These are phyloP conservation scores for Drosophila ezoana DNA, from an alignment of 2,888 invertebrate species.

Conservation along the genomic window DNA sequence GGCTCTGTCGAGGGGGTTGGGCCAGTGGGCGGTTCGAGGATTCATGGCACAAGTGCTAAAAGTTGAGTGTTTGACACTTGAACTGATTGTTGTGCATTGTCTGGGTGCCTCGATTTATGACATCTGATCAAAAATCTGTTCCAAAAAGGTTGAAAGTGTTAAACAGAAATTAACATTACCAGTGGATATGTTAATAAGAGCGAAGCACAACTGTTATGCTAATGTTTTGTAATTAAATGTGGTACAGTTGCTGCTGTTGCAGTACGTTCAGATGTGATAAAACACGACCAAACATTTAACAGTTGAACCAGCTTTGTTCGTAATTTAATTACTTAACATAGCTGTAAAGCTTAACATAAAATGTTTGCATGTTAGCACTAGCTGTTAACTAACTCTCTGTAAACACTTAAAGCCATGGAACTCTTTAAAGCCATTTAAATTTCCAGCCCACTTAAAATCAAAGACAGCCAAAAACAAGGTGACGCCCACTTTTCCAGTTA, in stretches of 20 bases:
- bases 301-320: too few species aligned
- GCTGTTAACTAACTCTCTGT: not conserved
- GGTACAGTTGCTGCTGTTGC: not conserved
- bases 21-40: constrained; percentile 36
- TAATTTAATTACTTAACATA: too few species aligned
- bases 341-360: not conserved
- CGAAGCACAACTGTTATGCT: not conserved
- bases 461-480: not conserved
- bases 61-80: constrained; percentile 55
- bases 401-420: not conserved
- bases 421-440: constrained; percentile 40
- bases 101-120: constrained; percentile 7
- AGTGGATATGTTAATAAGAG: constrained; percentile 9
- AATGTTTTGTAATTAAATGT: not conserved
- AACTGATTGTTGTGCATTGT: constrained; percentile 62
- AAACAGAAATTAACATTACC: constrained; percentile 9
- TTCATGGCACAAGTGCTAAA: constrained; percentile 27
- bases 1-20: constrained; percentile 2
- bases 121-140: constrained; percentile 19
- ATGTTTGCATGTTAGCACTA: not conserved
- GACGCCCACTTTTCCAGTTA: constrained; percentile 5
- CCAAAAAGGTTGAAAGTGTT: not conserved
- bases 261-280: too few species aligned
- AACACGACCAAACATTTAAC: too few species aligned
- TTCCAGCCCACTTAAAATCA: constrained; percentile 11